phyloP scores from a whole-genome alignment of 2,113 vertebrate species.

The Garra rufa region DNA sequence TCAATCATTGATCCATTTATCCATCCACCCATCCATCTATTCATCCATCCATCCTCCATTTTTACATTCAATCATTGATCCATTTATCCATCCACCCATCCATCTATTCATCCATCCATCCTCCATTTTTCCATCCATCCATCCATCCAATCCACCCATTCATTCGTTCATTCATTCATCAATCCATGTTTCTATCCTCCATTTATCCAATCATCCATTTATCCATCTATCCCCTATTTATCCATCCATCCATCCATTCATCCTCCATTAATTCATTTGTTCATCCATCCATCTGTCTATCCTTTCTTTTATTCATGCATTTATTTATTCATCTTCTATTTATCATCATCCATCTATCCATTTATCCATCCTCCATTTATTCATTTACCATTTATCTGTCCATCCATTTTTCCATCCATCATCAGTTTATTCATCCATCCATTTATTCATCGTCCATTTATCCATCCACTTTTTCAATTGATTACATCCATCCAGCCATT shows the following conservation, averaged over 20 bases:
- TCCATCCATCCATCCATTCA: not conserved
- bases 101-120: too few relatives aligned
- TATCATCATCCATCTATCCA: not conserved
- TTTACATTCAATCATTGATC: too few relatives aligned
- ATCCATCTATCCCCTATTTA: not conserved
- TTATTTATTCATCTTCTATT: too few relatives aligned
- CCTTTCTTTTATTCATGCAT: not conserved
- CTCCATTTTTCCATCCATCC: too few relatives aligned
- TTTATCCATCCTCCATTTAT: not conserved
- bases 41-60: too few relatives aligned
- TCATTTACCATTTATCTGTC: not conserved
- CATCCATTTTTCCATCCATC: not conserved
- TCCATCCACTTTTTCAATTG: too few relatives aligned
- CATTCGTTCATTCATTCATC: not conserved
- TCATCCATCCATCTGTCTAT: not conserved
- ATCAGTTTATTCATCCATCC: not conserved
- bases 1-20: too few relatives aligned
- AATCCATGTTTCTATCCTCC: not conserved
- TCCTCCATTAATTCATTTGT: too few relatives aligned
- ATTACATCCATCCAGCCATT: not conserved
- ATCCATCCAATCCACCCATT: not conserved
- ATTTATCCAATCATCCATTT: not conserved
- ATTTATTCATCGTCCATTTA: too few relatives aligned
- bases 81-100: too few relatives aligned
- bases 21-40: too few relatives aligned